Evolutionary conservation across 2,888 invertebrate genomes (phyloP).

Genomic region (Thecocarcelia acutangulata): DNA sequence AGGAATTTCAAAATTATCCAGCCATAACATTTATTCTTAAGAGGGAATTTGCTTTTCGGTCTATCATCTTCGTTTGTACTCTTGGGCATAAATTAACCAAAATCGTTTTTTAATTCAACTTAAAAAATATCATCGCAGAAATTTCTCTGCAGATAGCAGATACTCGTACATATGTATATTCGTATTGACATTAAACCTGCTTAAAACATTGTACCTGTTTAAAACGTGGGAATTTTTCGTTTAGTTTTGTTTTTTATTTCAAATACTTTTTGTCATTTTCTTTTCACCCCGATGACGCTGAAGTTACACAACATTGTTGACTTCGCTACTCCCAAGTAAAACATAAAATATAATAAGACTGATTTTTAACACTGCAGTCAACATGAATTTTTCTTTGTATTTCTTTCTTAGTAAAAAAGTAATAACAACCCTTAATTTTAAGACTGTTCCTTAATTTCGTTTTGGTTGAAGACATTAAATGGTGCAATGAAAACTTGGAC

Average conservation of each 20-base stretch:
- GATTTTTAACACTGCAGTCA: conserved; percentile 3
- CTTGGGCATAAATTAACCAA: conserved; percentile 19
- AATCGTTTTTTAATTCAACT: conserved; percentile 7
- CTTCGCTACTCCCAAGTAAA: neutral
- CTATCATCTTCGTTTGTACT: neutral
- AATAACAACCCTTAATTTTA: conserved; percentile 37
- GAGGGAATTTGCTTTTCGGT: conserved; percentile 3
- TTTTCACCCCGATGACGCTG: conserved; percentile 56
- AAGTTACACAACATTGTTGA: conserved; percentile 49
- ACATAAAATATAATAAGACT: neutral
- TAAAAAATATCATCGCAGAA: neutral
- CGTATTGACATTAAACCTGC: conserved; percentile 29
- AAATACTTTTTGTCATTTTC: conserved; percentile 34
- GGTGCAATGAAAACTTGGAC: neutral
- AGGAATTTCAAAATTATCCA: conserved; percentile 29
- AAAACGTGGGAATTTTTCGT: conserved; percentile 65
- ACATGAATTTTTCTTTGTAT: too few species aligned
- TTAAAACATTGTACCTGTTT: conserved; percentile 48
- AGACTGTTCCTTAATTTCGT: neutral
- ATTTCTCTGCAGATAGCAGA: neutral
- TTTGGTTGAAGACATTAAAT: conserved; percentile 29
- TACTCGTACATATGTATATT: conserved; percentile 18
- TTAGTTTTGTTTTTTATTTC: conserved; percentile 19
- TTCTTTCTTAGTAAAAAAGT: neutral
- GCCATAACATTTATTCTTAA: conserved; percentile 28